These are phyloP conservation scores for Eupeodes luniger DNA, from an alignment of 2,888 invertebrate species.

Conservation along the genomic window DNA sequence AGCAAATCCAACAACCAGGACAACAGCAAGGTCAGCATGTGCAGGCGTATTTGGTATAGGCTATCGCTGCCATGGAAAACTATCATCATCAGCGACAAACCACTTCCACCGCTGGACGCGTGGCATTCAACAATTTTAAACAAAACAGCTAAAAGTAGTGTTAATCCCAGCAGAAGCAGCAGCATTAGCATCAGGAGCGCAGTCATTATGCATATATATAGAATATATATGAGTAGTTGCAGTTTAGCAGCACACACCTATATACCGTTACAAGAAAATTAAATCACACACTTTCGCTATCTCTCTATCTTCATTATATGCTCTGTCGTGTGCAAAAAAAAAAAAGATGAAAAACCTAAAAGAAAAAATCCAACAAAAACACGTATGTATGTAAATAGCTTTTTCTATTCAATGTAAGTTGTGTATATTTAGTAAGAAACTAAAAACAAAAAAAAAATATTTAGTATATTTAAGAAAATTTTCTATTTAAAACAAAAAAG, in stretches of 20 bases:
- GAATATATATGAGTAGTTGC: conserved; percentile 10
- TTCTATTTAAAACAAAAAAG: conserved; percentile 45
- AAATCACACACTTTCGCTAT: conserved; percentile 34
- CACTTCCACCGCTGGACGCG: conserved; percentile 72
- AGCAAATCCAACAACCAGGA: conserved; percentile 74
- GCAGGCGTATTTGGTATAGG: conserved; percentile 79
- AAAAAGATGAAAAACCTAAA: not conserved
- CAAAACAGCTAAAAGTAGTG: conserved; percentile 71
- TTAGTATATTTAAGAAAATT: conserved; percentile 50
- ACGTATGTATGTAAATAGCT: conserved; percentile 73
- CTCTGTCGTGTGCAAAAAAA: conserved; percentile 43
- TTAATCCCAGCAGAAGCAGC: conserved; percentile 35
- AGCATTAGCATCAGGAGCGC: conserved; percentile 26
- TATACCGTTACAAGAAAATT: not conserved
- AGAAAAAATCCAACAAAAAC: conserved; percentile 11
- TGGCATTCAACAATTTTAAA: conserved; percentile 65
- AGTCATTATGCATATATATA: conserved; percentile 34
- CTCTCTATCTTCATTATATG: conserved; percentile 38
- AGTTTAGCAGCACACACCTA: conserved; percentile 31
- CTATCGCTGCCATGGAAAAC: conserved; percentile 48
- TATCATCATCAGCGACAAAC: conserved; percentile 55
- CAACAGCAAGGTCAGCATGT: conserved; percentile 84
- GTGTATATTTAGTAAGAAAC: conserved; percentile 60
- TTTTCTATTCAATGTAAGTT: conserved; percentile 75
- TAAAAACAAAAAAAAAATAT: conserved; percentile 12